Percentiles rank a stretch among this genome's conserved stretches.
phyloP scores from a whole-genome alignment of 2,797 vertebrate genomes.

The Gouania willdenowi region DNA sequence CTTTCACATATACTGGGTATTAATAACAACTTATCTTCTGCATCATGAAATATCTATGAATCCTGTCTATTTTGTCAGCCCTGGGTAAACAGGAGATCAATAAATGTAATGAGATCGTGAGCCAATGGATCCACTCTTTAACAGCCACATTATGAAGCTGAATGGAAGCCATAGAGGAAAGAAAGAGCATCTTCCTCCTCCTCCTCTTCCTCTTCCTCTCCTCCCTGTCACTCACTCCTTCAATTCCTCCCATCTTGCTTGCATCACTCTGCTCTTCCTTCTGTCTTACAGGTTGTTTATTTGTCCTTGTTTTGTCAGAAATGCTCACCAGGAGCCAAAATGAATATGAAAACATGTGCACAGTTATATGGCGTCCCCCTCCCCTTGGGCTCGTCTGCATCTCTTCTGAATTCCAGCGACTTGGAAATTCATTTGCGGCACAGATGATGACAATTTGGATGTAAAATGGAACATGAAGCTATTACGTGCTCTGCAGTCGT shows the following conservation, averaged over 20 bases:
- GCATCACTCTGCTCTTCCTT: slow-evolving; percentile 31
- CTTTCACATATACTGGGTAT: slow-evolving; percentile 41
- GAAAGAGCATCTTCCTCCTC: too few relatives aligned
- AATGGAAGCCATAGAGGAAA: slow-evolving; percentile 49
- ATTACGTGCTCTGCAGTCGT: slow-evolving; percentile 35
- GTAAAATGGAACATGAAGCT: slow-evolving; percentile 47
- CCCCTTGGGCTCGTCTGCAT: slow-evolving; percentile 12
- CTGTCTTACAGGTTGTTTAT: slow-evolving; percentile 69
- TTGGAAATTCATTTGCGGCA: slow-evolving; percentile 49
- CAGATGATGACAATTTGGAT: slow-evolving; percentile 52
- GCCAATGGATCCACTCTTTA: slow-evolving; percentile 62
- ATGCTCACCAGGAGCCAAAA: slow-evolving; percentile 62
- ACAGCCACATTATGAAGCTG: slow-evolving; percentile 36
- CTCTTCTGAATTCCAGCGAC: slow-evolving; percentile 33
- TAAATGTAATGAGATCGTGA: slow-evolving; percentile 63
- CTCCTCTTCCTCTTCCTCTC: too few relatives aligned
- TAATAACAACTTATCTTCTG: slow-evolving; percentile 61
- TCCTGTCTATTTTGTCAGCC: slow-evolving; percentile 76
- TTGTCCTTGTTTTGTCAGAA: slow-evolving; percentile 61
- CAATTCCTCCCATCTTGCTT: too few relatives aligned
- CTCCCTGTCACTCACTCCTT: too few relatives aligned
- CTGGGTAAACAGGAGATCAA: slow-evolving; percentile 70
- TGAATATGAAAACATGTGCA: slow-evolving; percentile 68
- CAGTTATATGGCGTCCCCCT: slow-evolving; percentile 51
- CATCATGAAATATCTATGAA: slow-evolving; percentile 73